Evolutionary conservation across 2,888 invertebrate genomes (phyloP).

Genomic region (Tinea semifulvella): DNA sequence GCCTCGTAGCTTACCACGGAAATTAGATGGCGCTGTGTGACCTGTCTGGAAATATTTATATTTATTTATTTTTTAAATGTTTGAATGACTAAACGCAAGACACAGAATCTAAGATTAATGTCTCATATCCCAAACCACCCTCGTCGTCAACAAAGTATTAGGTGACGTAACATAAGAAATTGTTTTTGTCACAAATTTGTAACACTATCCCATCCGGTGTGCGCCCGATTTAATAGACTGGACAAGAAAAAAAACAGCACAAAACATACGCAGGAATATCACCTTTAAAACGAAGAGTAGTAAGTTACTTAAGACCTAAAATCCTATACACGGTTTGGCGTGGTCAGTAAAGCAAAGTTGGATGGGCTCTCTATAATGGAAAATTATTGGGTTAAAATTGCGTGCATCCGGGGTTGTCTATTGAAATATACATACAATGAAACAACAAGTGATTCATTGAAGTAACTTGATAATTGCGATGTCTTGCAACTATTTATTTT

Average conservation of each 20-base stretch:
- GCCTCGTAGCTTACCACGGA: too few relatives aligned
- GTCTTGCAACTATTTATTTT: conserved; percentile 22
- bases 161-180: conserved; percentile 47
- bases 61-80: too few relatives aligned
- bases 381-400: conserved; percentile 61
- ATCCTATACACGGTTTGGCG: neutral
- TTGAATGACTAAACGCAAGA: too few relatives aligned
- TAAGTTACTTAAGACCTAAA: neutral
- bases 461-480: conserved; percentile 43
- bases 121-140: conserved; percentile 6
- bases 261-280: neutral
- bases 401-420: conserved; percentile 63
- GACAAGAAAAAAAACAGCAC: conserved; percentile 26
- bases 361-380: conserved; percentile 57
- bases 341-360: conserved; percentile 17
- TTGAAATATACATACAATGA: conserved; percentile 33
- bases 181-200: conserved; percentile 53
- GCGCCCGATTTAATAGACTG: conserved; percentile 57
- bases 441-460: conserved; percentile 20
- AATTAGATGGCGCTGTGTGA: too few relatives aligned
- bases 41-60: too few relatives aligned
- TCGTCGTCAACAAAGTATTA: conserved; percentile 29
- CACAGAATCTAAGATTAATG: too few relatives aligned
- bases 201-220: conserved; percentile 58
- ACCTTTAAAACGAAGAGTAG: neutral